A percentile compares a stretch with the other conserved stretches of the same genome.
phyloP scores from a whole-genome alignment of 2,888 invertebrate genomes.

The Julus scanicus region DNA sequence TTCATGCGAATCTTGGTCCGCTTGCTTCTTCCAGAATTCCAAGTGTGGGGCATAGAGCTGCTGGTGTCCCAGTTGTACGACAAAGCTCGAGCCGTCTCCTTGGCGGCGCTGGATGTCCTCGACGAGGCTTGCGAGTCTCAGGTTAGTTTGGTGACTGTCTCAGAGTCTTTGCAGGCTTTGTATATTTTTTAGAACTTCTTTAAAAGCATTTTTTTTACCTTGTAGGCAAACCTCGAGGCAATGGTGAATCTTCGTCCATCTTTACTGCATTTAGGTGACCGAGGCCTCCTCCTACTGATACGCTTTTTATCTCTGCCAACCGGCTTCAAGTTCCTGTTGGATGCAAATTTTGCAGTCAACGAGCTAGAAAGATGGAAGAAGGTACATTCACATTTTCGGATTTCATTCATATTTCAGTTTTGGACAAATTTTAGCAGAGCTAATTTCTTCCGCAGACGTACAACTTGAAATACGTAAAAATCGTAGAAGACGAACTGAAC shows the following conservation, averaged over 20 bases:
- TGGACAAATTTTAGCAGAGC: background rate
- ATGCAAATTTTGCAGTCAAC: constrained; percentile 75
- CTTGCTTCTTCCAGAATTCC: constrained; percentile 74
- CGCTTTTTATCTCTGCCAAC: constrained; percentile 79
- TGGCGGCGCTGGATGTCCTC: constrained; percentile 82
- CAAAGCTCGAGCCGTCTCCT: constrained; percentile 80
- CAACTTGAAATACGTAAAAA: constrained; percentile 78
- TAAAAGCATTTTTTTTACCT: constrained; percentile 56
- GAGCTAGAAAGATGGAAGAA: constrained; percentile 83
- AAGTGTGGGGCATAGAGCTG: constrained; percentile 85
- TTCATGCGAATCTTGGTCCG: constrained; percentile 88
- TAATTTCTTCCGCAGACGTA: constrained; percentile 51
- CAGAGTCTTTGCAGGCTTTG: background rate
- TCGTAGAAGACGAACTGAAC: constrained; percentile 89
- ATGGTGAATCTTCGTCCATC: constrained; percentile 79
- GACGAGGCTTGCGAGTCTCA: constrained; percentile 94
- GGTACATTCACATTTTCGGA: constrained; percentile 60
- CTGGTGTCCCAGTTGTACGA: constrained; percentile 88
- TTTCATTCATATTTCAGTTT: background rate
- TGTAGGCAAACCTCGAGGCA: constrained; percentile 78
- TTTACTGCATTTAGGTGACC: constrained; percentile 78
- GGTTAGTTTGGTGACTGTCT: constrained; percentile 68
- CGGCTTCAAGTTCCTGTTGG: constrained; percentile 75
- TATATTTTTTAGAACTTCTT: background rate
- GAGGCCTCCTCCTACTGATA: constrained; percentile 80